These are phyloP conservation scores for Panthera uncia DNA, from an alignment of 2,113 vertebrate species.

Conservation along the genomic window DNA sequence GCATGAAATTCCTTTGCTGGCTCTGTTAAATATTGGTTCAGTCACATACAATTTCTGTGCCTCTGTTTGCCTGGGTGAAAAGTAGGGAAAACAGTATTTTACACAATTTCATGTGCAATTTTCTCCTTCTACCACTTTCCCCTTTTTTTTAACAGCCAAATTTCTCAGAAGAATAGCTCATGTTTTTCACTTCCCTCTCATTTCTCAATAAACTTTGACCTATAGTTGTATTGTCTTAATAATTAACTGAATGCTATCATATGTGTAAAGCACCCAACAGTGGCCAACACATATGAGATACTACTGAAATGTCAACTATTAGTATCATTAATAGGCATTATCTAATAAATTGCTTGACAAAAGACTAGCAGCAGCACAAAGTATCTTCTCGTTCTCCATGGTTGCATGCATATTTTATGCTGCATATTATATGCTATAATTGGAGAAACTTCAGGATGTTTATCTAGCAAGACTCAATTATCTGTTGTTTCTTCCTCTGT, in stretches of 20 bases:
- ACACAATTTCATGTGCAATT: neutral
- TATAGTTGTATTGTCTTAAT: neutral
- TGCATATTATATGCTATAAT: neutral
- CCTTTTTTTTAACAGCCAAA: neutral
- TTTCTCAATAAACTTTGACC: neutral
- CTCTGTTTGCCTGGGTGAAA: neutral
- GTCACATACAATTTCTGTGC: neutral
- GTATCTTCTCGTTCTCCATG: neutral
- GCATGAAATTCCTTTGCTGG: neutral
- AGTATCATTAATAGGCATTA: neutral
- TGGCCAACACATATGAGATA: neutral
- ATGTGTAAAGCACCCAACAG: neutral
- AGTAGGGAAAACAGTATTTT: neutral
- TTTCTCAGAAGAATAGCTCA: neutral
- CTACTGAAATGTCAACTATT: neutral
- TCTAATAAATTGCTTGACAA: neutral
- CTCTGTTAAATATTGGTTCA: neutral
- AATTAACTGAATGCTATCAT: neutral
- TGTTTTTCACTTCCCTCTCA: neutral
- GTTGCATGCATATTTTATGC: neutral
- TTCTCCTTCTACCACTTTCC: neutral
- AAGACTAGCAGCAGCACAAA: neutral
- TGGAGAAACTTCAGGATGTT: neutral
- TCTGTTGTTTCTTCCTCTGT: neutral
- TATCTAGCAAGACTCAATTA: neutral